Base-by-base conservation (phyloP, 2,113 vertebrate genomes). In the Trachemys scripta region DNA sequence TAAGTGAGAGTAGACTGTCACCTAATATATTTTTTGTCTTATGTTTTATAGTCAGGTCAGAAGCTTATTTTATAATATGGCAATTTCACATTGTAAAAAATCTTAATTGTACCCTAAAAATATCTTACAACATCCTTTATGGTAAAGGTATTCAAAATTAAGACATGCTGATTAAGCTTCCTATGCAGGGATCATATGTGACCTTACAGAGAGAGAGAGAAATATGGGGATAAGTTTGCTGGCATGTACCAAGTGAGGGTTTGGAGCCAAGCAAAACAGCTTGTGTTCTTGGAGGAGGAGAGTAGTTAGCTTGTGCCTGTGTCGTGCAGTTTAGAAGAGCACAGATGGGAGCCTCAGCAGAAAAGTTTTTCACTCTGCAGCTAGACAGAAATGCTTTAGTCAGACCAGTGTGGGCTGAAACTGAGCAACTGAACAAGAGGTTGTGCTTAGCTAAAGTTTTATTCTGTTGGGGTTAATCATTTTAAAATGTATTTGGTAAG, bases 41-140 rank as follows among this genome's bases (percentile, higher is more conserved):
- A 78, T 22, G 90, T 38, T 75, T 42, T 57, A 1, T 42, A 85
- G 78, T 92, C 14, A 14, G 88, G 29, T 11, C 53, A 88, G 72
- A 90, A 93, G 82, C 51, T 45, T 87, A 45, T 81, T 88, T 95
- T 92, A 91, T 82, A 51, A 8, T 89, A 11, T 90, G 87, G 69
- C 35, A 57, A 94, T 17, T 81, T 49, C 56, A 82, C 47, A 87
- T 81, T 88, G 84, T 59, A 29, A 50, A 96, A 92, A 42, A 45
- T 47, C 11, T 90, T 89, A n/a, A 85, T 92, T 88, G 83, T 81
- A 92, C 93, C 88, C 51, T 92, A 14, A 49, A 88, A 38, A 90
- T 53, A 9, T 57, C 38, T 47, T 81, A 82, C 35, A 83, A 38
- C 88, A 85, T n/a, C 29, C 4, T 88, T 92, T 88, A 80, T 27